A percentile compares a stretch with the other conserved stretches of the same genome.
Evolutionary conservation across 2,797 vertebrate genomes (phyloP).

Genomic region (Hipposideros larvatus): DNA sequence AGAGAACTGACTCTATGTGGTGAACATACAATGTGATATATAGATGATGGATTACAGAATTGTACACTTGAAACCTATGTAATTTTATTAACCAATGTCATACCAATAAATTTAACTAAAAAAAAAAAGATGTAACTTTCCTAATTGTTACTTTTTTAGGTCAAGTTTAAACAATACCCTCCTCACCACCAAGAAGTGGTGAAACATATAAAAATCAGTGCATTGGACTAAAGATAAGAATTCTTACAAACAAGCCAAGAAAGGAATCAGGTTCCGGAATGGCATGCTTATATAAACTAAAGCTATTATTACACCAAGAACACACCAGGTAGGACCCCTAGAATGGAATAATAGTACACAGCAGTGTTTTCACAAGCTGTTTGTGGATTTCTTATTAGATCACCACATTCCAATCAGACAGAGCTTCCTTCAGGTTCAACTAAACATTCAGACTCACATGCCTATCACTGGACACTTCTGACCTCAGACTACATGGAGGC

Average conservation of each 20-base stretch:
- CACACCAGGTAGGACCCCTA: background rate
- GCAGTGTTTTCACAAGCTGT: background rate
- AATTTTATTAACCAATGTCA: too few relatives aligned
- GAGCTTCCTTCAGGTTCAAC: background rate
- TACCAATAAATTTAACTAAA: too few relatives aligned
- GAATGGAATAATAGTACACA: rapidly evolving
- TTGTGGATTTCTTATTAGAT: background rate
- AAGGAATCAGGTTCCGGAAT: background rate
- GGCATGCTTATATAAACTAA: background rate
- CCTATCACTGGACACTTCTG: rapidly evolving
- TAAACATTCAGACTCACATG: background rate
- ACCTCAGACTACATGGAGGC: too few relatives aligned
- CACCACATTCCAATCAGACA: background rate
- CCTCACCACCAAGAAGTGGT: background rate
- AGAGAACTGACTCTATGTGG: too few relatives aligned
- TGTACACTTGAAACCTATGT: too few relatives aligned
- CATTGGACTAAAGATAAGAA: background rate
- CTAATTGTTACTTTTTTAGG: background rate
- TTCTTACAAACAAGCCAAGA: background rate
- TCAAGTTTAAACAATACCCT: background rate
- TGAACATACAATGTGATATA: too few relatives aligned
- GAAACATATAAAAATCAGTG: background rate
- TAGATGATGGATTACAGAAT: too few relatives aligned
- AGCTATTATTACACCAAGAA: background rate
- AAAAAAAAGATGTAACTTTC: background rate